phyloP scores from a whole-genome alignment of 2,888 invertebrate genomes.

The Herminia tarsipennalis region DNA sequence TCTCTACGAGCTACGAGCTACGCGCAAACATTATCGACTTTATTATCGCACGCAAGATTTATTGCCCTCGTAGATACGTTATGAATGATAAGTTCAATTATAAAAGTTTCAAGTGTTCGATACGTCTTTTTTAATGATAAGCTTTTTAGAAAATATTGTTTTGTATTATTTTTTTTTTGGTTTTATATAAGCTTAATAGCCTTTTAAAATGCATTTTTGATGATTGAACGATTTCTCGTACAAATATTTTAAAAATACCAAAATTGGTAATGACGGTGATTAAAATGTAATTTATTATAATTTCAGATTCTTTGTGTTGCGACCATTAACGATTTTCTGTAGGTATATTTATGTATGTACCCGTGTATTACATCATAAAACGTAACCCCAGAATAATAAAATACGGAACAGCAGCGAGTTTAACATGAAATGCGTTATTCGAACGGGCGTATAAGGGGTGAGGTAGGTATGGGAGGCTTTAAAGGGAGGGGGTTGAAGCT shows the following conservation, averaged over 20 bases:
- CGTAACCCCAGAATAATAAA: constrained; percentile 21
- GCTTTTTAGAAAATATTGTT: neutral
- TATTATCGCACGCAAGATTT: constrained; percentile 23
- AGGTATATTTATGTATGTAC: constrained; percentile 6
- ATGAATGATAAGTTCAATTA: constrained; percentile 24
- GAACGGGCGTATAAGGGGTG: constrained; percentile 22
- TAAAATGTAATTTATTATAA: constrained; percentile 14
- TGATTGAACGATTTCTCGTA: constrained; percentile 12
- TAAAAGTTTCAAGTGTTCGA: too few species aligned
- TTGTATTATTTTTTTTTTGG: neutral
- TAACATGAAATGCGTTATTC: constrained; percentile 46
- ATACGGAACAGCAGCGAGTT: constrained; percentile 42
- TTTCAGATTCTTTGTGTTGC: constrained; percentile 9
- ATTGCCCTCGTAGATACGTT: constrained; percentile 13
- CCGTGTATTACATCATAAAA: constrained; percentile 12
- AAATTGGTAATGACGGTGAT: constrained; percentile 12
- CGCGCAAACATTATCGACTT: constrained; percentile 29
- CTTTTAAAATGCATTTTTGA: neutral
- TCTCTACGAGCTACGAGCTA: constrained; percentile 53
- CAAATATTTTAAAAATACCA: constrained; percentile 1
- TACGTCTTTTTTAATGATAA: too few species aligned
- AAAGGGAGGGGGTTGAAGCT: constrained; percentile 46
- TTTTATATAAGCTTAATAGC: neutral
- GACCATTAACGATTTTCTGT: constrained; percentile 8
- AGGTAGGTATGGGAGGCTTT: constrained; percentile 19